Base-by-base conservation (phyloP, 2,113 vertebrate genomes). In the Pholis gunnellus region DNA sequence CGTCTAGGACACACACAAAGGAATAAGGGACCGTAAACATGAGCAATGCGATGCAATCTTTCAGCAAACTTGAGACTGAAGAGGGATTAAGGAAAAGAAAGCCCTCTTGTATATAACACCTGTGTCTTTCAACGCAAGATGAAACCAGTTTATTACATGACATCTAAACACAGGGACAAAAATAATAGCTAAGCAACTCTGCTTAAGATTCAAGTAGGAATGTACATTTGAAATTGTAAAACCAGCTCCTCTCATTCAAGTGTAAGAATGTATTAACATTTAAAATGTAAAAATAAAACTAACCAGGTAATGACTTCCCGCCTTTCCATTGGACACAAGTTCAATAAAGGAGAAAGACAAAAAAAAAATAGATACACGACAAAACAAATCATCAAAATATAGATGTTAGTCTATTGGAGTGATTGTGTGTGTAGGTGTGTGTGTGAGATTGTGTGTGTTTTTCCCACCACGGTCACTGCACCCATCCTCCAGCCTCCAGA, bases 401-500 rank as follows among this genome's bases (percentile, higher is more conserved):
- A 31, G 13, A 50, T 61, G 4, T 61, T 6, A 27, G 14, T 79
- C 20, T 50, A 25, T 78, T 36, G 17, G 17, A 54, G 15, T 18
- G 67, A 20, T 34, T 70, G 44, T 11, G 44, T 56, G 44, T 46
- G 44, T 50, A 18, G 20, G 48, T 57, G 50, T 52, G 4, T 83
- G 40, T 52, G 22, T 40, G 61, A 69, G 74, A 65, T 36, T 73
- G 42, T 64, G 22, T 72, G 66, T 66, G 65, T 73, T n/a, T 4
- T 29, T 22, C 90, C 22, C 59, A 97, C 98, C 96, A 87, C 87
- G 83, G 73, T 57, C 83, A 63, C 88, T 85, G 59, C 89, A 81
- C 79, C 94, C 91, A 11, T 88, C 85, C 82, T 97, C 97, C 82
- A 99, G 83, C 31, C 94, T 96, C 98, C 98, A 99, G 89, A 99